Conservation (phyloP, 2,888 invertebrate genomes). For the Podotricha telesiphe region DNA sequence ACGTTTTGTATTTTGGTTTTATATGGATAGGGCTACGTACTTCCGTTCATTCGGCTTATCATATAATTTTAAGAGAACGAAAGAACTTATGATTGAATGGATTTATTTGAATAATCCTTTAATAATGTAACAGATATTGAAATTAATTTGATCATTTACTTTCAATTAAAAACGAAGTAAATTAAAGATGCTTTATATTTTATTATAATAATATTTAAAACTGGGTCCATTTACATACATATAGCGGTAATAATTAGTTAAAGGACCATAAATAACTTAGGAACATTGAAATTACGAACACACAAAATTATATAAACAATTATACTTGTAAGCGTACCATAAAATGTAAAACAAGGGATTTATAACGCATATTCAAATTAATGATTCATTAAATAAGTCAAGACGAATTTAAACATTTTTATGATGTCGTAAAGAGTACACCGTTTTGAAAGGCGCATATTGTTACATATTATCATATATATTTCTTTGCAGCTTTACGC, state of each 20-base stretch:
- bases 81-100: too few species aligned
- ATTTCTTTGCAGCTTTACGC: too few species aligned
- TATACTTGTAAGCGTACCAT: conserved; percentile 45
- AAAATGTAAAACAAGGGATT: conserved; percentile 49
- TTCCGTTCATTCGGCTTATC: too few species aligned
- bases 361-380: conserved; percentile 46
- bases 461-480: background rate
- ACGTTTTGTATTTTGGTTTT: too few species aligned
- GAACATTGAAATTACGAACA: conserved; percentile 10
- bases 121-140: too few species aligned
- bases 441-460: conserved; percentile 11
- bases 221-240: background rate
- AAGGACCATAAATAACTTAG: conserved; percentile 5
- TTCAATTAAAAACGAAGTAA: too few species aligned
- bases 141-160: too few species aligned
- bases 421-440: conserved; percentile 30
- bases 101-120: too few species aligned
- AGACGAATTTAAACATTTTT: conserved; percentile 40
- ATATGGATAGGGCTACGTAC: too few species aligned
- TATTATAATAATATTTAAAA: too few species aligned
- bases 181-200: too few species aligned
- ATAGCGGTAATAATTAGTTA: conserved; percentile 3
- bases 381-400: conserved; percentile 45
- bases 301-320: conserved; percentile 24
- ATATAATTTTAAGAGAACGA: too few species aligned